Conservation (phyloP, 2,888 invertebrate genomes). For the Cosmia pyralina region DNA sequence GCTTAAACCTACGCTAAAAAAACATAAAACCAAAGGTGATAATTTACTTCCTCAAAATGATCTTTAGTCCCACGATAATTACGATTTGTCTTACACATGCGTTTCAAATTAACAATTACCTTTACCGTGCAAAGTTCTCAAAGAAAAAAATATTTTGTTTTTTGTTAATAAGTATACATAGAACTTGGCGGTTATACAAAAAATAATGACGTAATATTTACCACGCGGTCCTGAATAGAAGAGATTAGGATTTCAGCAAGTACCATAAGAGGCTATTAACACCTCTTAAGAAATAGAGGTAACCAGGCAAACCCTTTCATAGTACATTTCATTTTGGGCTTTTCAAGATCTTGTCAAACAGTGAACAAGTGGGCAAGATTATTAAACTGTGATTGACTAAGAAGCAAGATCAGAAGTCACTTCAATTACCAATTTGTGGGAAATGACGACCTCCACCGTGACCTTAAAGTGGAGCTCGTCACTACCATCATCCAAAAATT, state of each 20-base stretch:
- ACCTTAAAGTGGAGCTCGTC: too few relatives aligned
- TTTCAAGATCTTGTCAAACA: background rate
- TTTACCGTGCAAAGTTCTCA: background rate
- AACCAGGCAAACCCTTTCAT: background rate
- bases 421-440: background rate
- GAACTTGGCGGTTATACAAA: conserved; percentile 29
- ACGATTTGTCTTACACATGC: conserved; percentile 42
- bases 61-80: conserved; percentile 33
- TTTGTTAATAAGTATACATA: background rate
- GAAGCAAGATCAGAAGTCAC: background rate
- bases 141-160: conserved; percentile 12
- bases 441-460: too few relatives aligned
- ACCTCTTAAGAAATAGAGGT: background rate
- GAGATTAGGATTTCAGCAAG: background rate
- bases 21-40: background rate
- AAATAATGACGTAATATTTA: conserved; percentile 20
- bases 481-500: too few relatives aligned
- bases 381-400: background rate
- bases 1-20: background rate
- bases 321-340: background rate
- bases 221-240: background rate
- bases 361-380: too few relatives aligned
- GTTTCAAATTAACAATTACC: conserved; percentile 50
- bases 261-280: background rate
- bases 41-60: conserved; percentile 30